A percentile compares a stretch with the other conserved stretches of the same genome.
Conservation (phyloP, 2,113 vertebrate genomes). For the Scolopax mira region DNA sequence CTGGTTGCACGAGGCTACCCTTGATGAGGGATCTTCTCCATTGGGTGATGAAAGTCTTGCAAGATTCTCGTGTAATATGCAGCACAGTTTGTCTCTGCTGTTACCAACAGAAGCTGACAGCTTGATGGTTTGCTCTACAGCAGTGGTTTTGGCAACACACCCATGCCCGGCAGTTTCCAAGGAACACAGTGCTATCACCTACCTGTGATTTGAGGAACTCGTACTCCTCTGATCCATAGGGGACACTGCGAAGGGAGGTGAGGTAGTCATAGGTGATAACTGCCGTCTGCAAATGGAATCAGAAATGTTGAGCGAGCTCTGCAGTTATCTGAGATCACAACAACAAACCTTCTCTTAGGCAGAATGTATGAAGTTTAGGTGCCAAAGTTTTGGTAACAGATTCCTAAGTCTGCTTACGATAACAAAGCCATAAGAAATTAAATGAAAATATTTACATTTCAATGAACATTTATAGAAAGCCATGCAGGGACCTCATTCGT, state of each 20-base stretch:
- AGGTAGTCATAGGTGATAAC: conserved; percentile 93
- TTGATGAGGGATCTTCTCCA: not conserved
- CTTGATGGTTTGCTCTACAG: not conserved
- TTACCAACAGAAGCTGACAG: not conserved
- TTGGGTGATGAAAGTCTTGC: not conserved
- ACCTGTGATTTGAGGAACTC: conserved; percentile 88
- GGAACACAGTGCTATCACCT: not conserved
- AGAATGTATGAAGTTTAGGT: not conserved
- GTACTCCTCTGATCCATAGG: conserved; percentile 85
- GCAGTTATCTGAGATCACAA: not conserved
- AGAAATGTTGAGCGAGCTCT: not conserved
- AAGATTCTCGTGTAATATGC: not conserved
- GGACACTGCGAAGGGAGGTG: conserved; percentile 81
- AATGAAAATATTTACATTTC: not conserved
- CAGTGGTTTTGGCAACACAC: not conserved
- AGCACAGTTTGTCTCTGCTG: not conserved
- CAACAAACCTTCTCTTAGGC: not conserved
- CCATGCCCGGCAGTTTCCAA: not conserved
- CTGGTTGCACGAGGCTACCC: not conserved
- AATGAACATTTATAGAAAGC: not conserved
- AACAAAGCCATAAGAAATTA: not conserved
- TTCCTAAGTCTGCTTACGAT: not conserved
- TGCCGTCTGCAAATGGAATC: conserved; percentile 81
- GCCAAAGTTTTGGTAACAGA: not conserved
- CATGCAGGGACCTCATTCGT: not conserved